These are phyloP conservation scores for Indicator maculatus DNA, from an alignment of 2,113 vertebrate species.

Conservation along the genomic window DNA sequence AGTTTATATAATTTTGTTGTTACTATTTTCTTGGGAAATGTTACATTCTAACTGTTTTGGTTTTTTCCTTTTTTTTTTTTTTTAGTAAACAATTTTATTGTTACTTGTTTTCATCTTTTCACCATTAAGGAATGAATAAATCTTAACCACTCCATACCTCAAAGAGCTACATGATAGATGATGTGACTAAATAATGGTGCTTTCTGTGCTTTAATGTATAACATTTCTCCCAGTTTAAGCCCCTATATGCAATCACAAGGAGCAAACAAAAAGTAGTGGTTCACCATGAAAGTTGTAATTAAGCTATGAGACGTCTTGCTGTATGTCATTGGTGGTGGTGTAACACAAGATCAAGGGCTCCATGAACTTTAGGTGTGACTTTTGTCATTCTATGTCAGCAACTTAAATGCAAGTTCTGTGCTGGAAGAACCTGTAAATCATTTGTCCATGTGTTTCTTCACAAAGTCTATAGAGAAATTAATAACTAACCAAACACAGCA, in stretches of 20 bases:
- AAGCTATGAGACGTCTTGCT: neutral
- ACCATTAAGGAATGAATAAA: neutral
- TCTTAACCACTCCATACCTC: neutral
- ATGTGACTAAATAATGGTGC: neutral
- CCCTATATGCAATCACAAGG: neutral
- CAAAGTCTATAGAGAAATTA: neutral
- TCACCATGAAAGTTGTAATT: neutral
- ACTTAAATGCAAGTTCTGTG: neutral
- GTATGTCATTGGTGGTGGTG: neutral
- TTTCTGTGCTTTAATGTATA: neutral
- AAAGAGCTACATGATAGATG: neutral
- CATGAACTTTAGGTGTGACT: neutral
- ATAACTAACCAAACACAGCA: neutral
- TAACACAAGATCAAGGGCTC: accelerated
- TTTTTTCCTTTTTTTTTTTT: neutral
- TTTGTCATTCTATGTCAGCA: neutral
- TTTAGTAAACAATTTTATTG: neutral
- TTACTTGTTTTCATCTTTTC: neutral
- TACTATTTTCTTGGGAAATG: neutral
- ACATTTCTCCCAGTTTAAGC: neutral
- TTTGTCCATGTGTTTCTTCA: neutral
- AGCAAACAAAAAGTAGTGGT: neutral
- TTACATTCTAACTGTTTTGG: neutral
- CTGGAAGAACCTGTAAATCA: neutral
- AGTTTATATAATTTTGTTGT: neutral